Percentiles rank a stretch among this genome's conserved stretches.
Evolutionary conservation across 2,888 invertebrate genomes (phyloP).

Genomic region (Schizaphis graminum): DNA sequence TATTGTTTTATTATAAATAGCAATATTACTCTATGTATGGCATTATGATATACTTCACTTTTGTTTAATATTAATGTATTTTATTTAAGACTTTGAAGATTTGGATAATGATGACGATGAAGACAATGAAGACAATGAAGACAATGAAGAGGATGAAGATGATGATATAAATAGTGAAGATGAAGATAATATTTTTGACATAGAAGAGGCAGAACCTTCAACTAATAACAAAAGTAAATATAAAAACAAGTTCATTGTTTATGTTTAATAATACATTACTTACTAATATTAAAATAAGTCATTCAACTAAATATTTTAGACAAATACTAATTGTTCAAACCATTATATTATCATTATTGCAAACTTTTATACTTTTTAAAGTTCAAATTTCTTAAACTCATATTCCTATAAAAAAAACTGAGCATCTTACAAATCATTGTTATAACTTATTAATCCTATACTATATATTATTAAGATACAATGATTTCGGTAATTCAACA

Average conservation of each 20-base stretch:
- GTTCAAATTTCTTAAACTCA: too few species aligned
- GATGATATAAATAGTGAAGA: constrained; percentile 68
- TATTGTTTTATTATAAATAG: neutral
- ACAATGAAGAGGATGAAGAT: constrained; percentile 67
- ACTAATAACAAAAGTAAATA: constrained; percentile 29
- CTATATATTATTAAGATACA: too few species aligned
- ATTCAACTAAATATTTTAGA: neutral
- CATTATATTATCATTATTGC: neutral
- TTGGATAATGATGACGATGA: constrained; percentile 67
- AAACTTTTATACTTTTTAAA: neutral
- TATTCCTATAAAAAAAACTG: neutral
- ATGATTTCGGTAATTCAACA: neutral
- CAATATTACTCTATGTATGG: neutral
- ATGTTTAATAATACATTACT: neutral
- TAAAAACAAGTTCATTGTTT: neutral
- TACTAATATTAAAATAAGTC: neutral
- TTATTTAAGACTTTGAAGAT: constrained; percentile 37
- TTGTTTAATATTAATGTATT: neutral
- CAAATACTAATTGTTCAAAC: neutral
- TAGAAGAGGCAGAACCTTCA: neutral
- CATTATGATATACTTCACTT: neutral
- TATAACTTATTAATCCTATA: neutral
- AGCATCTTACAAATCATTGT: neutral
- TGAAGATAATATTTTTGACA: constrained; percentile 69
- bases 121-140: constrained; percentile 67